Evolutionary conservation across 2,888 invertebrate species (phyloP).

Genomic region (Mythimna albipuncta): DNA sequence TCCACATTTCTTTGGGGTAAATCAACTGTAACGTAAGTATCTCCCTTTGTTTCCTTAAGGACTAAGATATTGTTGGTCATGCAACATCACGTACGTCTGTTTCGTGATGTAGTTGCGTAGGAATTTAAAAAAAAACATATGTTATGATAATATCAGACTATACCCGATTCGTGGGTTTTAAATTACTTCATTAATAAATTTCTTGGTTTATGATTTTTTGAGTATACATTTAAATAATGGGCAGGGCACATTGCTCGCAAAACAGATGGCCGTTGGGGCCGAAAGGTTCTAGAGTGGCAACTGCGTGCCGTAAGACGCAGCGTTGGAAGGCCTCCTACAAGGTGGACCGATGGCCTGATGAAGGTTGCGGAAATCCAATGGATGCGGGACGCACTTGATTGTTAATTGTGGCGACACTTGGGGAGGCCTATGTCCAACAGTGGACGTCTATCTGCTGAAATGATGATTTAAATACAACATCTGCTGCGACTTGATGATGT

Average conservation of each 20-base stretch:
- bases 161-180: not conserved
- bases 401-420: too few relatives aligned
- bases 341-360: too few relatives aligned
- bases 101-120: not conserved
- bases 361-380: too few relatives aligned
- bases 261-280: too few relatives aligned
- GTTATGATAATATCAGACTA: not conserved
- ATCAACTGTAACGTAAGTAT: constrained; percentile 33
- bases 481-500: constrained; percentile 1
- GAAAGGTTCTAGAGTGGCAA: too few relatives aligned
- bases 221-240: not conserved
- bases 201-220: not conserved
- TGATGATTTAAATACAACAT: not conserved
- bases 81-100: not conserved
- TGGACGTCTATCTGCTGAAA: too few relatives aligned
- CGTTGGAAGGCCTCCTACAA: too few relatives aligned
- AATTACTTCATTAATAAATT: not conserved
- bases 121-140: not conserved
- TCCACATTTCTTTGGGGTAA: constrained; percentile 45
- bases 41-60: constrained; percentile 8
- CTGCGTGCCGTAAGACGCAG: too few relatives aligned
- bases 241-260: too few relatives aligned
- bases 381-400: too few relatives aligned
- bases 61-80: not conserved
- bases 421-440: too few relatives aligned